Base-by-base conservation (phyloP, 2,797 vertebrate genomes). In the Pogonophryne albipinna region DNA sequence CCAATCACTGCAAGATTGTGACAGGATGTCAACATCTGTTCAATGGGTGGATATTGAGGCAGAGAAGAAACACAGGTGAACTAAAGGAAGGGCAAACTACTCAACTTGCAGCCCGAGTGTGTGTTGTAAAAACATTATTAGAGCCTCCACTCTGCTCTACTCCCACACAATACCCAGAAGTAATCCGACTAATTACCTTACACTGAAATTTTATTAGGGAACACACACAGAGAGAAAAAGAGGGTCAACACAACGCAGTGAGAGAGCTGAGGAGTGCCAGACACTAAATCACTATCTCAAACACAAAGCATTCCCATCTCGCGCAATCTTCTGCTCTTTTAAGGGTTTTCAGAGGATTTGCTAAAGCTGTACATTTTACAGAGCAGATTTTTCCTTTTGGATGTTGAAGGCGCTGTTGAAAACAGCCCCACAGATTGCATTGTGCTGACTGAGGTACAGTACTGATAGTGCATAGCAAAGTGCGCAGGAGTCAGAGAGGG, bases 381-480 rank as follows among this genome's bases (percentile, higher is more conserved):
- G 59, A 83, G 82, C 71, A 62, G 80, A 74, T 79, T 79, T 81
- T 80, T 67, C 76, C 73, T 61, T 72, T 83, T 88, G 80, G 74
- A 79, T 76, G 86, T 66, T 31, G 41, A 69, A 68, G 85, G 58
- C 80, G 50, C 85, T 68, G 80, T 66, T 86, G 85, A 91, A 89
- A 91, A 88, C 82, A 61, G 79, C 51, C 31, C 69, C 71, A 58
- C 60, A 69, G 86, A 91, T 87, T 85, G 78, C 86, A 85, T 69
- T 56, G 87, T 89, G 86, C 83, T 90, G 89, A 93, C 86, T 74
- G 91, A 92, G 85, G 82, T 79, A 90, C 89, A 80, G 90, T 81
- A 38, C 41, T 71, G 91, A 91, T 88, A 87, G 86, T 58, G 58
- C 79, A 79, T 46, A 67, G 86, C 81, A 87, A 89, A 90, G 85